phyloP scores from a whole-genome alignment of 2,797 vertebrate species.

The Tokudaia tokunoshimensis region DNA sequence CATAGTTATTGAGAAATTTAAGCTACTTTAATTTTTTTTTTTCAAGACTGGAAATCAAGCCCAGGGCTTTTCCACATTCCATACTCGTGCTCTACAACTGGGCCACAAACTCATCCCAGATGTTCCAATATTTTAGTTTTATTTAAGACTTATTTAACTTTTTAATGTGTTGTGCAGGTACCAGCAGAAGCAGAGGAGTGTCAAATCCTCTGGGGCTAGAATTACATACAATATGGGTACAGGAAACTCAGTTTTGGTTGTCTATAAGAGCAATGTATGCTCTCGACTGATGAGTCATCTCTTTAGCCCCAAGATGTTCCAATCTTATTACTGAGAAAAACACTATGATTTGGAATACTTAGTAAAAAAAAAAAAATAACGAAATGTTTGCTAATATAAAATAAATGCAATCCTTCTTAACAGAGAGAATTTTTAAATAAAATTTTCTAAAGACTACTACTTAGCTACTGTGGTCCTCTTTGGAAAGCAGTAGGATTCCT shows the following conservation, averaged over 20 bases:
- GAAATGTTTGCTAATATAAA: not conserved
- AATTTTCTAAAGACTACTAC: not conserved
- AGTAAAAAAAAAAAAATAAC: not conserved
- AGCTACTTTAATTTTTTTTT: not conserved
- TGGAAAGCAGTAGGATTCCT: not conserved
- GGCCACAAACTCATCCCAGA: not conserved
- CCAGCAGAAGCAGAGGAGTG: not conserved
- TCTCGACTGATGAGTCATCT: not conserved
- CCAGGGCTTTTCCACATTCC: not conserved
- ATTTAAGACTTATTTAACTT: not conserved
- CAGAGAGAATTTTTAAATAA: not conserved
- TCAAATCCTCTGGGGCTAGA: not conserved
- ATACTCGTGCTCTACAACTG: not conserved
- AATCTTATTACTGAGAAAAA: not conserved
- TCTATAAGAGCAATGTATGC: not conserved
- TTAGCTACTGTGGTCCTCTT: not conserved
- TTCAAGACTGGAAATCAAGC: not conserved
- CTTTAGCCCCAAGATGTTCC: not conserved
- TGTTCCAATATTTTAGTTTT: not conserved
- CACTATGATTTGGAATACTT: conserved; percentile 1
- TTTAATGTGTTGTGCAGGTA: not conserved
- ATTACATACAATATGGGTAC: not conserved
- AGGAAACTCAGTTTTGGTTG: not conserved
- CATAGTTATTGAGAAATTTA: not conserved
- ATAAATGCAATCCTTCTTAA: not conserved